Evolutionary conservation across 2,888 invertebrate genomes (phyloP), one percentile per base, ranked within the genome.

Genomic region (Cataglyphis livida): DNA sequence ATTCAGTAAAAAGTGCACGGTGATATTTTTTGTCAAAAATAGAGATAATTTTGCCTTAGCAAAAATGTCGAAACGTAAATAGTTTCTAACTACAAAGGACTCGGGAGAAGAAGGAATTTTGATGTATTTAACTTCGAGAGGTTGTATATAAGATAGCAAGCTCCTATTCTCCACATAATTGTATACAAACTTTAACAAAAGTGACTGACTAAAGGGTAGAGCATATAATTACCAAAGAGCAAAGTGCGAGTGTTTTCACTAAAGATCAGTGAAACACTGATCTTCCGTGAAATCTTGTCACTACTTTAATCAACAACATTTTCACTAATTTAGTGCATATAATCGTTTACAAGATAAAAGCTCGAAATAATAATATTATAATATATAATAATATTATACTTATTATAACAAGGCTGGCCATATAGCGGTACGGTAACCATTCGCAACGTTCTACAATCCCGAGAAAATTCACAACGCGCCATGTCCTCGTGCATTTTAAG

Each of bases 401-500:
- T 25, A 15, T 25, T 25, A 7, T n/a, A 7, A 59, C 38, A 59
- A 59, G 38, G 59, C 73, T n/a, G n/a, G 7, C 35, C 3, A 1
- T 5, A 48, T 35, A 35, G 3, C 9, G 48, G 32, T 2, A 21
- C 12, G 10, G 15, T 64, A 25, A 61, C 32, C 3, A 74, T 44
- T 44, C 32, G 65, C 35, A 35, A 25, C 28, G 18, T 38, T 75
- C 35, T 18, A 10, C 65, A 74, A 65, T 44, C 15, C 51, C 65
- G 51, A 7, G 62, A 51, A 51, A 68, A 70, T 76, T 68, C 54
- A 68, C 44, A 70, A 35, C 70, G 38, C 54, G 1, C n/a, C 57
- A 57, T 35, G 28, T 78, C 41, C 54, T 41, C 57, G 76, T 70
- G 41, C 57, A 78, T 78, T 78, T 78, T 71, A 59, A 71, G 59